A percentile compares a stretch with the other conserved stretches of the same genome.
These are phyloP conservation scores for Orycteropus afer DNA, from an alignment of 2,113 vertebrate genomes.

Conservation along the genomic window DNA sequence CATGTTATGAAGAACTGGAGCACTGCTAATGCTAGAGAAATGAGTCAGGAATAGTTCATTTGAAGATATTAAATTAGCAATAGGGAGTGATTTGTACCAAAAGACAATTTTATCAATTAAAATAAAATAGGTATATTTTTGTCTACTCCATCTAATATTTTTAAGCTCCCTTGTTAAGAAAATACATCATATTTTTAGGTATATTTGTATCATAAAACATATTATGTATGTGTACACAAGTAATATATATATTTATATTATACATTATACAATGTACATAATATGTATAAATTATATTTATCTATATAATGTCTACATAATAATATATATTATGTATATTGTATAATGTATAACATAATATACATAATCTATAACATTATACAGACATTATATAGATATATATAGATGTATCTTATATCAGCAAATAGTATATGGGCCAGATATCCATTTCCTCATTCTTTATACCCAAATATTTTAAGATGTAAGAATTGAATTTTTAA, in stretches of 20 bases:
- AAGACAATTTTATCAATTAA: not conserved
- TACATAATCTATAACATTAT: not conserved
- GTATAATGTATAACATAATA: no score
- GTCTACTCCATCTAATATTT: not conserved
- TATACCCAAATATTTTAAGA: not conserved
- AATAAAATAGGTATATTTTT: not conserved
- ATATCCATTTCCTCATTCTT: not conserved
- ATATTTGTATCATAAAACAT: not conserved
- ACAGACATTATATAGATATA: not conserved
- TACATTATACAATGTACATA: not conserved
- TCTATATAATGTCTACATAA: no score
- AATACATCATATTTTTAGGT: not conserved
- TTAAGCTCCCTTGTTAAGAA: not conserved
- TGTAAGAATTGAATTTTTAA: not conserved
- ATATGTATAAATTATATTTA: no score
- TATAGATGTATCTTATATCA: not conserved
- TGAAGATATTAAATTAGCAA: constrained; percentile 16
- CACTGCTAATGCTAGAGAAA: not conserved
- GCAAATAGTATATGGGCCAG: not conserved
- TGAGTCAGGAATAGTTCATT: not conserved
- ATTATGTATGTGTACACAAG: not conserved
- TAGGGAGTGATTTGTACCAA: not conserved
- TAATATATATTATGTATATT: no score
- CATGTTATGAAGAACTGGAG: not conserved
- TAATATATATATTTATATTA: not conserved